Evolutionary conservation across 2,113 vertebrate genomes (phyloP), one percentile per base, ranked within the genome.

Genomic region (Caloenas nicobarica): DNA sequence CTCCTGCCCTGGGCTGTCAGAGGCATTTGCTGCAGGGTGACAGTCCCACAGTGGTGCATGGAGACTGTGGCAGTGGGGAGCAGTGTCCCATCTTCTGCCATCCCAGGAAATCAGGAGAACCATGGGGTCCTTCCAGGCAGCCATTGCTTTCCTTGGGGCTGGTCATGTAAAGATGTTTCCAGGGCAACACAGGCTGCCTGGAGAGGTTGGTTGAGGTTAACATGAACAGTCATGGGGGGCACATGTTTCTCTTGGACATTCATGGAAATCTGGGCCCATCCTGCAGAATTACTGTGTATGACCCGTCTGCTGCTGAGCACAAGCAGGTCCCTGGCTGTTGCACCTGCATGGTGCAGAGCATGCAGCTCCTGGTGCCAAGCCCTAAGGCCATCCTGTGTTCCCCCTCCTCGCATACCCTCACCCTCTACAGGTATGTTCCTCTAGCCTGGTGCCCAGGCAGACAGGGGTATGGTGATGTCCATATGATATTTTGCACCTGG

Each of bases 101-200:
- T 4, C 14, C 38, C 42, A 42, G 42, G 42, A 42, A 42, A 42
- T 57, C 53, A 29, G 61, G 66, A 51, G 40, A 50, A 10, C 33
- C 7, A 0, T 9, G 18, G 10, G 25, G 38, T 31, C 61, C 44
- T 46, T 48, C 42, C 46, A 80, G 46, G 25, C 62, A 69, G 31
- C 7, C 48, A 4, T 42, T 79, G 23, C 13, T 56, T 56, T 54
- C 53, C 33, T 16, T 21, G 33, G 51, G 38, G 23, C 34, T 50
- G 50, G 23, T 13, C 0, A 0, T 28, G 16, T 21, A 15, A 36
- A 68, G 31, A 34, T 19, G 2, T 53, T 53, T 58, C 23, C 54
- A 62, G 36, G 36, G 42, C 3, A 16, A 14, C 16, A 64, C 23
- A 42, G 65, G 26, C n/a, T 86, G 11, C 17, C n/a, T 77, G 79